phyloP scores from a whole-genome alignment of 2,113 vertebrate genomes.

The Brachirus orientalis region DNA sequence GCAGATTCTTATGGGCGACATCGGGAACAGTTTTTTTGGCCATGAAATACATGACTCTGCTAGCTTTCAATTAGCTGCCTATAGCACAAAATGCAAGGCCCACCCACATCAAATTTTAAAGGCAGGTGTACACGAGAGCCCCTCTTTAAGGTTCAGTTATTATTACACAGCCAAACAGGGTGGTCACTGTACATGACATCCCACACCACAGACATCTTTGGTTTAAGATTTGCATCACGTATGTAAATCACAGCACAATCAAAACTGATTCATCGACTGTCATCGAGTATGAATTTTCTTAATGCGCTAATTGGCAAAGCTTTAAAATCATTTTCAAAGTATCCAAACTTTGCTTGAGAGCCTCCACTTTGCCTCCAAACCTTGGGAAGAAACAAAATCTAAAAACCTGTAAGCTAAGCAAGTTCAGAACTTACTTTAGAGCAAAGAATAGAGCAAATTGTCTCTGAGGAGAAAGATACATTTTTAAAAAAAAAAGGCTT shows the following conservation, averaged over 20 bases:
- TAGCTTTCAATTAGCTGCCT: too few relatives aligned
- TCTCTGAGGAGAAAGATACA: slow-evolving; percentile 29
- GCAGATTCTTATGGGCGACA: too few relatives aligned
- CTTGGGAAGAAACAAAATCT: background rate
- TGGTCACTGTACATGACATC: slow-evolving; percentile 23
- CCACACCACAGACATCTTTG: background rate
- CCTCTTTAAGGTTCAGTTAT: background rate
- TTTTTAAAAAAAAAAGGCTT: slow-evolving; percentile 13
- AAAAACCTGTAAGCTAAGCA: slow-evolving; percentile 20
- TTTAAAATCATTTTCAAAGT: background rate
- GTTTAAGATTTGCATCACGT: too few relatives aligned
- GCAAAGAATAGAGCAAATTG: slow-evolving; percentile 29
- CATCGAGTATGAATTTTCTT: background rate
- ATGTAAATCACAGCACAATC: too few relatives aligned
- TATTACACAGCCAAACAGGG: slow-evolving; percentile 22
- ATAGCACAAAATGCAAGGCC: too few relatives aligned
- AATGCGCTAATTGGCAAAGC: background rate
- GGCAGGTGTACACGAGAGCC: too few relatives aligned
- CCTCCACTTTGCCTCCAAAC: background rate
- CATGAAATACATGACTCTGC: too few relatives aligned
- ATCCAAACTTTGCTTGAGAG: background rate
- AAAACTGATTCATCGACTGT: background rate
- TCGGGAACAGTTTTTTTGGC: too few relatives aligned
- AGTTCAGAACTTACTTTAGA: slow-evolving; percentile 35
- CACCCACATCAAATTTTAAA: too few relatives aligned